phyloP scores from a whole-genome alignment of 2,797 vertebrate genomes.

The Hybognathus amarus region DNA sequence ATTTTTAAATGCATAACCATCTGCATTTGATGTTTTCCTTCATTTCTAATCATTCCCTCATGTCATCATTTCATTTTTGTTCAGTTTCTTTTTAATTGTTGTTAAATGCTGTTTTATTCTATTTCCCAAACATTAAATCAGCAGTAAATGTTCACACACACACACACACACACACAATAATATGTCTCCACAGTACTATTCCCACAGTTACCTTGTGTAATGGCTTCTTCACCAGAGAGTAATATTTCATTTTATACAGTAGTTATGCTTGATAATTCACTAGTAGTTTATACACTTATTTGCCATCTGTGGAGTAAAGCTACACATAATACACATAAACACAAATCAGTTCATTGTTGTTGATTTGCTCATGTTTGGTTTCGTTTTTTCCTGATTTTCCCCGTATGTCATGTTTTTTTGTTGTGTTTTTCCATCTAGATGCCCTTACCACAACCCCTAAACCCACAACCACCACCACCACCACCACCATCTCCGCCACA shows the following conservation, averaged over 20 bases:
- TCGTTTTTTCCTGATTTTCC: slow-evolving; percentile 74
- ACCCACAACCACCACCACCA: slow-evolving; percentile 87
- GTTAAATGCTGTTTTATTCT: slow-evolving; percentile 45
- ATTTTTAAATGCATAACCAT: slow-evolving; percentile 12
- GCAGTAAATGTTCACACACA: slow-evolving; percentile 25
- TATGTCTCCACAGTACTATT: background rate
- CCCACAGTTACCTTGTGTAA: slow-evolving; percentile 31
- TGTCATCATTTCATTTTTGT: slow-evolving; percentile 58
- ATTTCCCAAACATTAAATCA: slow-evolving; percentile 43
- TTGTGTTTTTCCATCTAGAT: slow-evolving; percentile 98
- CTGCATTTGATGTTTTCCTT: slow-evolving; percentile 34
- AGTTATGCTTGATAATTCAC: slow-evolving; percentile 31
- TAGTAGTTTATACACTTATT: slow-evolving; percentile 21
- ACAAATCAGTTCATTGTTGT: slow-evolving; percentile 50
- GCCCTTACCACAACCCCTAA: slow-evolving; percentile 97
- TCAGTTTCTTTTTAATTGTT: slow-evolving; percentile 37
- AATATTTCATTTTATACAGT: slow-evolving; percentile 13
- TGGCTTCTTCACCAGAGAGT: slow-evolving; percentile 23
- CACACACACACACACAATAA: slow-evolving; percentile 28
- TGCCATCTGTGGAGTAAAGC: slow-evolving; percentile 25
- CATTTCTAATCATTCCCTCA: slow-evolving; percentile 48
- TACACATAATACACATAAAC: slow-evolving; percentile 29
- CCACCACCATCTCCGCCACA: slow-evolving; percentile 80
- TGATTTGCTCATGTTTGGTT: slow-evolving; percentile 58
- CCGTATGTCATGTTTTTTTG: slow-evolving; percentile 77